Evolutionary conservation across 2,797 vertebrate genomes (phyloP).

Genomic region (Benthosema pterotum): DNA sequence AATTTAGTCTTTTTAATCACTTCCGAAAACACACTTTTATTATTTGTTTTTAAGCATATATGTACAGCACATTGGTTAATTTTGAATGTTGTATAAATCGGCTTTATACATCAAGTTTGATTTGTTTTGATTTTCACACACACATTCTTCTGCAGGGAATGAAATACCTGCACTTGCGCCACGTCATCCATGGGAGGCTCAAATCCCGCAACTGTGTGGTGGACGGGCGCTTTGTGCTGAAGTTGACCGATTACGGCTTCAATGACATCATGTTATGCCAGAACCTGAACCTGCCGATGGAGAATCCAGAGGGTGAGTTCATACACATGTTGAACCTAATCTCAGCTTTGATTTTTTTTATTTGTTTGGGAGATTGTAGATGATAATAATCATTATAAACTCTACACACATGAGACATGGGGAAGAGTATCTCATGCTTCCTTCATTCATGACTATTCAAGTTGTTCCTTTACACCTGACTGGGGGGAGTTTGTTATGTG

Average conservation of each 20-base stretch:
- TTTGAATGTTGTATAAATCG: too few species aligned
- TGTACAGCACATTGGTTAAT: too few species aligned
- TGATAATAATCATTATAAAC: too few species aligned
- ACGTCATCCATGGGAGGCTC: conserved; percentile 87
- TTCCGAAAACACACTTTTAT: not conserved
- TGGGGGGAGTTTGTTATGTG: not conserved
- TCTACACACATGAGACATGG: too few species aligned
- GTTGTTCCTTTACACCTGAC: too few species aligned
- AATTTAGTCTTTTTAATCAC: not conserved
- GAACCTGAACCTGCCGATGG: conserved; percentile 49
- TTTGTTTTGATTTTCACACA: not conserved
- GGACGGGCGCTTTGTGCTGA: conserved; percentile 93
- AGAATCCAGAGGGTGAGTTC: conserved; percentile 81
- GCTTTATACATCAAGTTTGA: too few species aligned
- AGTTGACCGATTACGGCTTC: conserved; percentile 91
- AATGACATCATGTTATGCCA: conserved; percentile 83
- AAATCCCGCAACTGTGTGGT: conserved; percentile 96
- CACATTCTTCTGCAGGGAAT: conserved; percentile 79
- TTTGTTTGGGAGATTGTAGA: too few species aligned
- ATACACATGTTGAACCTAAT: not conserved
- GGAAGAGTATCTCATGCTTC: too few species aligned
- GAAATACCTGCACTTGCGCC: conserved; percentile 89
- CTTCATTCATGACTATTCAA: too few species aligned
- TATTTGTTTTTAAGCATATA: not conserved
- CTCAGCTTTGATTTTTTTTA: too few species aligned